Percentiles rank a stretch among this genome's conserved stretches.
These are phyloP conservation scores for Piscicola geometra DNA, from an alignment of 2,888 invertebrate species.

Conservation along the genomic window DNA sequence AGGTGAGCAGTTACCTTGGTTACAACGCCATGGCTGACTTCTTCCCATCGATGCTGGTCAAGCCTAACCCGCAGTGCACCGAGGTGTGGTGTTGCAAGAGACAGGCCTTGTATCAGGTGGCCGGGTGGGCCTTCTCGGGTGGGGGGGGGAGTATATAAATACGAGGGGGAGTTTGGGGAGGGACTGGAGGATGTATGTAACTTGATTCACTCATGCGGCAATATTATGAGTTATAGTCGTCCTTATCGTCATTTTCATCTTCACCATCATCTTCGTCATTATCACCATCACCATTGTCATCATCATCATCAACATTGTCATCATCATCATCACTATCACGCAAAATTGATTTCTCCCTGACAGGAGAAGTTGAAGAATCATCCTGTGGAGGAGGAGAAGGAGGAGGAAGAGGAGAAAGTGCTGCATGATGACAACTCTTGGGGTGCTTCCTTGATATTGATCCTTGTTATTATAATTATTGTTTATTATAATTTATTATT, in stretches of 20 bases:
- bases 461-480: neutral
- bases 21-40: constrained; percentile 93
- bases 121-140: no score
- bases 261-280: no score
- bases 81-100: constrained; percentile 68
- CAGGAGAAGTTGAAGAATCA: neutral
- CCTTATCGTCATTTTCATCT: no score
- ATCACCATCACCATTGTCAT: no score
- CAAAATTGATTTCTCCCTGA: neutral
- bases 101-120: constrained; percentile 55
- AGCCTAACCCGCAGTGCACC: constrained; percentile 85
- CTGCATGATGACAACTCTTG: constrained; percentile 11
- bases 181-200: no score
- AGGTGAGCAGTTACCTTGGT: constrained; percentile 85
- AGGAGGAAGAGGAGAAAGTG: neutral
- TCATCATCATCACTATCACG: no score
- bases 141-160: no score
- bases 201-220: no score
- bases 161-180: no score
- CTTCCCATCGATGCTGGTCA: constrained; percentile 87
- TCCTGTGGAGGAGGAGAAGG: neutral
- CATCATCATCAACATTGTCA: no score
- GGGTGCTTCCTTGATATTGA: constrained; percentile 5
- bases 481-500: neutral
- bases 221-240: no score